Evolutionary conservation across 2,888 invertebrate species (phyloP).

Genomic region (Gari tellinella): DNA sequence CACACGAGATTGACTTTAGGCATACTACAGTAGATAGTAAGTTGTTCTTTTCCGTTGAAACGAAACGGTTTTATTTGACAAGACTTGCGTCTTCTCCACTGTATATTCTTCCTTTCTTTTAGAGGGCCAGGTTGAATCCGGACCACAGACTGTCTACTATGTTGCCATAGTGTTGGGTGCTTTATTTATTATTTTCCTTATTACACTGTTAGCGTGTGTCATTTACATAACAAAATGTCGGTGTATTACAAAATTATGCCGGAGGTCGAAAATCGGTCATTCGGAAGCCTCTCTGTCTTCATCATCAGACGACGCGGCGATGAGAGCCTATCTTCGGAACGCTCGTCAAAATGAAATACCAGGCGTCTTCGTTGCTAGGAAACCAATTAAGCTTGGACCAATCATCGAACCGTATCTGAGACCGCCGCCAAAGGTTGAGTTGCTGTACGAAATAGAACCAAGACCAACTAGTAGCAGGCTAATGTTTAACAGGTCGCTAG

Average conservation of each 20-base stretch:
- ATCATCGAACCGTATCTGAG: constrained; percentile 53
- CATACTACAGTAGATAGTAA: no score
- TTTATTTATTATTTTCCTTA: constrained; percentile 25
- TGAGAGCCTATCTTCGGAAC: neutral
- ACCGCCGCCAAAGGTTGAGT: constrained; percentile 52
- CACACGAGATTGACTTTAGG: no score
- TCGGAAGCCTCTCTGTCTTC: constrained; percentile 27
- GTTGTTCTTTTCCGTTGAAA: no score
- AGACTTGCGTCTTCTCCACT: no score
- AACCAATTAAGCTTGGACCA: constrained; percentile 57
- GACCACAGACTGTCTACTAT: constrained; percentile 30
- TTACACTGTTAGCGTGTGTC: constrained; percentile 28
- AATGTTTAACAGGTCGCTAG: constrained; percentile 41
- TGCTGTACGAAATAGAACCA: constrained; percentile 52
- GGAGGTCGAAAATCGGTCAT: constrained; percentile 39
- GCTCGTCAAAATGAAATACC: constrained; percentile 15
- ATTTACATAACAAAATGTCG: constrained; percentile 50
- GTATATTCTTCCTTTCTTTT: constrained; percentile 10
- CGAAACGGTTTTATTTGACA: no score
- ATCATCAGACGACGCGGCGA: constrained; percentile 1
- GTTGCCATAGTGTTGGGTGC: constrained; percentile 32
- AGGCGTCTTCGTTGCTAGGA: constrained; percentile 48
- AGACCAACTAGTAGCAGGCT: constrained; percentile 41
- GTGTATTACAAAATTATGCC: constrained; percentile 32
- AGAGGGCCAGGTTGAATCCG: constrained; percentile 28